A percentile compares a stretch with the other conserved stretches of the same genome.
Evolutionary conservation across 2,797 vertebrate genomes (phyloP).

Genomic region (Danionella dracula): DNA sequence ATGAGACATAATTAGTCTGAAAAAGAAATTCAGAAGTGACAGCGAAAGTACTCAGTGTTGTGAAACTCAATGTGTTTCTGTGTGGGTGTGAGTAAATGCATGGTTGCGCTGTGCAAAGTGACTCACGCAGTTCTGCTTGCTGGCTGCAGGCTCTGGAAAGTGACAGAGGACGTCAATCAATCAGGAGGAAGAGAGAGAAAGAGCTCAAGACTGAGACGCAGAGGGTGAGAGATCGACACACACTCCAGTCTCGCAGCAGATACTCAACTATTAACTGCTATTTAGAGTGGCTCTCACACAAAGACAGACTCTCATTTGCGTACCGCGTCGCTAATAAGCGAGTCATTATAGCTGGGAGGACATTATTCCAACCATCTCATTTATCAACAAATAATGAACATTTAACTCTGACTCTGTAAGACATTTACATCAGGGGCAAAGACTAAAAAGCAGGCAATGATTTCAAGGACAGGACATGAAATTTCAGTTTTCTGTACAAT

Average conservation of each 20-base stretch:
- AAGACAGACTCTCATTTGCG: conserved; percentile 5
- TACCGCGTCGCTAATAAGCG: conserved; percentile 22
- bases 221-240: conserved; percentile 1
- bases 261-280: conserved; percentile 18
- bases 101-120: conserved; percentile 23
- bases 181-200: background rate
- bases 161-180: conserved; percentile 33
- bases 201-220: background rate
- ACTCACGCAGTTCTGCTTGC: conserved; percentile 27
- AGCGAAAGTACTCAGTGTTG: background rate
- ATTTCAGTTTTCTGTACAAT: too few relatives aligned
- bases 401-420: conserved; percentile 6
- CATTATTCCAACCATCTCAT: conserved; percentile 10
- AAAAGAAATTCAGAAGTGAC: background rate
- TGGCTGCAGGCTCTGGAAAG: conserved; percentile 27
- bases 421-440: background rate
- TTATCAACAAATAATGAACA: conserved; percentile 17
- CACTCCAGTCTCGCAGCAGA: background rate
- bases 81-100: conserved; percentile 22
- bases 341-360: conserved; percentile 28
- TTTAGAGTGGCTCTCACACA: background rate
- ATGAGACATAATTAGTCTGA: background rate
- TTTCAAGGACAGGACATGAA: too few relatives aligned
- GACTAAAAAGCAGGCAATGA: too few relatives aligned
- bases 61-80: background rate